Conservation (phyloP, 1,140 invertebrate species). For the Lysiphlebus fabarum region DNA sequence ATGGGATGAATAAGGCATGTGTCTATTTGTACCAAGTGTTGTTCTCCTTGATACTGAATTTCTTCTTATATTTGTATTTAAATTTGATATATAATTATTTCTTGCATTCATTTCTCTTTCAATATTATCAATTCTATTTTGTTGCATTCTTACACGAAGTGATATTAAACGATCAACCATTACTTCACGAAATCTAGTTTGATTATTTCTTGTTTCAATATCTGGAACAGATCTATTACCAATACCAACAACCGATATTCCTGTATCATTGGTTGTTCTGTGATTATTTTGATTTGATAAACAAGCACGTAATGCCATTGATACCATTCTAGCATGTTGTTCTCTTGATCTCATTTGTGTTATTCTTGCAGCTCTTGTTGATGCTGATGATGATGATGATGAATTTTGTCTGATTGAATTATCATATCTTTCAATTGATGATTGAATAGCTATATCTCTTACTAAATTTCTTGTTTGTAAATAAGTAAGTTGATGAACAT, state of each 20-base stretch:
- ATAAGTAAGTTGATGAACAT: not conserved
- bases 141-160: constrained; percentile 32
- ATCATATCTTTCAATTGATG: not conserved
- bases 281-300: constrained; percentile 19
- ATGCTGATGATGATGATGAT: constrained; percentile 10
- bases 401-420: not conserved
- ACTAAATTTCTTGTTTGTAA: constrained; percentile 2
- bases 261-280: constrained; percentile 16
- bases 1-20: constrained; percentile 34
- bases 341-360: constrained; percentile 16
- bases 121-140: constrained; percentile 32
- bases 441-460: not conserved
- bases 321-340: constrained; percentile 20
- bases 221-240: constrained; percentile 29
- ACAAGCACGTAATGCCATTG: constrained; percentile 22
- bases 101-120: constrained; percentile 26
- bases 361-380: not conserved
- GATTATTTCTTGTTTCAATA: constrained; percentile 27
- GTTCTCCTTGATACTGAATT: constrained; percentile 26
- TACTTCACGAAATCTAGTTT: constrained; percentile 32
- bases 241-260: constrained; percentile 14
- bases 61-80: constrained; percentile 5
- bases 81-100: not conserved
- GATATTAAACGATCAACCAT: constrained; percentile 34
- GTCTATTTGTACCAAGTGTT: constrained; percentile 27